These are phyloP conservation scores for Drosophila lacertosa DNA, from an alignment of 1,140 invertebrate genomes.

Conservation along the genomic window DNA sequence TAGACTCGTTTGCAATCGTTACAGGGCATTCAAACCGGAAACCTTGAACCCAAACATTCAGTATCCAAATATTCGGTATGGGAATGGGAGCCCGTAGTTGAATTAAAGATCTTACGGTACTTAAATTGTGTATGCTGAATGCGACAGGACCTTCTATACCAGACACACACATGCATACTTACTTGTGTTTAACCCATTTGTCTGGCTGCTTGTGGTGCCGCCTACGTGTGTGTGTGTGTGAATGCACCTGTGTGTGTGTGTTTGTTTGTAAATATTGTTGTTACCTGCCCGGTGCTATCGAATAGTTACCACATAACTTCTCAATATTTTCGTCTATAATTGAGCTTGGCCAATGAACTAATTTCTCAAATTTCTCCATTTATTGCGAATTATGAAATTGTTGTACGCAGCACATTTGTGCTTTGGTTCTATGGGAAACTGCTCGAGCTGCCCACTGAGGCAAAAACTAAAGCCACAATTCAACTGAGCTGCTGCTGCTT, in stretches of 20 bases:
- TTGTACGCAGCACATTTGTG: constrained; percentile 3
- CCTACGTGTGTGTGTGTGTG: not conserved
- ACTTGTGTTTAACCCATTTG: constrained; percentile 75
- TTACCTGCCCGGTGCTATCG: constrained; percentile 21
- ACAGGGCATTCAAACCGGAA: not conserved
- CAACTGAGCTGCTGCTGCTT: constrained; percentile 43
- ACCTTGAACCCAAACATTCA: not conserved
- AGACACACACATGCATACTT: not conserved
- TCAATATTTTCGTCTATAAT: constrained; percentile 14
- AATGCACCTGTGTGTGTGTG: constrained; percentile 16
- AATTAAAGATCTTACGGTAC: constrained; percentile 73
- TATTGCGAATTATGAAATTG: not conserved
- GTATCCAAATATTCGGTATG: not conserved
- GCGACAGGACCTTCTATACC: constrained; percentile 27
- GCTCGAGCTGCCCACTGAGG: constrained; percentile 25
- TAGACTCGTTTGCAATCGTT: no score
- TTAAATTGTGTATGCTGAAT: constrained; percentile 48
- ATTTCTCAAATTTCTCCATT: not conserved
- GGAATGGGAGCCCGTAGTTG: constrained; percentile 55
- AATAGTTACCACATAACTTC: constrained; percentile 28
- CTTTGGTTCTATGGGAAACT: constrained; percentile 12
- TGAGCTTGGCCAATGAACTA: not conserved
- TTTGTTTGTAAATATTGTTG: constrained; percentile 34
- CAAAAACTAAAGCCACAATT: constrained; percentile 34
- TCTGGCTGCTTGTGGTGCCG: constrained; percentile 59